Conservation (phyloP, 2,888 invertebrate species). For the Trissoscelio sp. region DNA sequence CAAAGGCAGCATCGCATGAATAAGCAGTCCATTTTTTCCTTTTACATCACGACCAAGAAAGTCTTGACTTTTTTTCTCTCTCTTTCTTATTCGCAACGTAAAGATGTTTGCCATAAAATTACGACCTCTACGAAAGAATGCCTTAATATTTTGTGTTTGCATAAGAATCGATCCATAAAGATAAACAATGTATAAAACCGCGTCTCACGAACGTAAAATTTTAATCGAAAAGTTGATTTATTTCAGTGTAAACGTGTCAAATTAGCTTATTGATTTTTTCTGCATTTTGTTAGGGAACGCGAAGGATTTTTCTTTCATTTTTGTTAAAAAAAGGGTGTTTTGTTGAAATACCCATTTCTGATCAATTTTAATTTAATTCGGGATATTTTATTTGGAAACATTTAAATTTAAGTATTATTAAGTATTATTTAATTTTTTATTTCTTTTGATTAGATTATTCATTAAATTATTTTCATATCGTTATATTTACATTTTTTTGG, state of each 20-base stretch:
- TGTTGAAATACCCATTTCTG: too few relatives aligned
- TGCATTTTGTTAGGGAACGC: too few relatives aligned
- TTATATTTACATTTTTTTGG: too few relatives aligned
- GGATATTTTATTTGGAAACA: too few relatives aligned
- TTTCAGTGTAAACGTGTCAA: neutral
- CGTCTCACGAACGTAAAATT: neutral
- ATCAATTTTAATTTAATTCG: too few relatives aligned
- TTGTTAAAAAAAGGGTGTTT: too few relatives aligned
- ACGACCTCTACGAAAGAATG: constrained; percentile 53
- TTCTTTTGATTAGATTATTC: too few relatives aligned
- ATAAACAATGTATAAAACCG: constrained; percentile 20
- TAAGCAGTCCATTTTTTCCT: constrained; percentile 40
- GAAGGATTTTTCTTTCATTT: too few relatives aligned
- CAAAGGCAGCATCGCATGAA: constrained; percentile 43
- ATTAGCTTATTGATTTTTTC: too few relatives aligned
- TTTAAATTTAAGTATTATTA: too few relatives aligned
- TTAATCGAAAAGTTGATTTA: constrained; percentile 17
- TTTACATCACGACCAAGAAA: constrained; percentile 44
- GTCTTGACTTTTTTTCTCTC: constrained; percentile 16
- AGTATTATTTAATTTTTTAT: too few relatives aligned
- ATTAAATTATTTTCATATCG: too few relatives aligned
- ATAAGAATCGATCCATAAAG: constrained; percentile 48
- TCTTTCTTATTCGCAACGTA: constrained; percentile 16
- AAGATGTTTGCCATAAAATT: constrained; percentile 53
- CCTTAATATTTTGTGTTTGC: constrained; percentile 54